Base-by-base conservation (phyloP, 2,113 vertebrate genomes). In the Corapipo altera region DNA sequence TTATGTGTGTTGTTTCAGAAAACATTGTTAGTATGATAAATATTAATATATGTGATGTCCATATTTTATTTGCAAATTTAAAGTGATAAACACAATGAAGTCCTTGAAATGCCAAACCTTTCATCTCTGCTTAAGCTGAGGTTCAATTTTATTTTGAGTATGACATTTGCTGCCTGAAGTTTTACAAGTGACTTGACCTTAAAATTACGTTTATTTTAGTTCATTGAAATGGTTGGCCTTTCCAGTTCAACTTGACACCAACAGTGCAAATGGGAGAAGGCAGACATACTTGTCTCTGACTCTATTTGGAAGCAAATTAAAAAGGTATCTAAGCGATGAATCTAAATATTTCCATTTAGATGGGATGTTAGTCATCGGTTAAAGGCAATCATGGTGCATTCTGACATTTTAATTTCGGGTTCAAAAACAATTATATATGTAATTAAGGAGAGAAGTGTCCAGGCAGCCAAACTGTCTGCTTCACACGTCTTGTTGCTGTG, bases 161-260 rank as follows among this genome's bases (percentile, higher is more conserved):
- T 97, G 94, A 88, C 95, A 96, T 97, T 96, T 97, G 89, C 95
- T 96, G 81, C 81, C 88, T 97, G 95, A 95, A 95, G 94, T 96
- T 88, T 91, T 97, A 96, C 89, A 96, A 96, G 94, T 97, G 85
- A 83, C 91, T 91, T 96, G 95, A 96, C 94, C 95, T 97, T 97
- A 96, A 95, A 89, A 89, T 90, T 85, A 71, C 27, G 26, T 94
- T 95, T 89, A 64, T 91, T 96, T 96, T 93, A 93, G 75, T 93
- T 96, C 91, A 83, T 59, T 95, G 89, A 93, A 94, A 91, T 85
- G 59, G 72, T 69, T 91, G 93, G 95, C 94, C 82, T 96, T 97
- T 96, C 95, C 75, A 66, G 71, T 93, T 95, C 85, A 85, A 37
- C 89, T 83, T 96, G 95, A 95, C 78, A 93, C 79, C 55, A 76